A percentile compares a stretch with the other conserved stretches of the same genome.
These are phyloP conservation scores for Hylomyscus alleni DNA, from an alignment of 2,797 vertebrate species.

Conservation along the genomic window DNA sequence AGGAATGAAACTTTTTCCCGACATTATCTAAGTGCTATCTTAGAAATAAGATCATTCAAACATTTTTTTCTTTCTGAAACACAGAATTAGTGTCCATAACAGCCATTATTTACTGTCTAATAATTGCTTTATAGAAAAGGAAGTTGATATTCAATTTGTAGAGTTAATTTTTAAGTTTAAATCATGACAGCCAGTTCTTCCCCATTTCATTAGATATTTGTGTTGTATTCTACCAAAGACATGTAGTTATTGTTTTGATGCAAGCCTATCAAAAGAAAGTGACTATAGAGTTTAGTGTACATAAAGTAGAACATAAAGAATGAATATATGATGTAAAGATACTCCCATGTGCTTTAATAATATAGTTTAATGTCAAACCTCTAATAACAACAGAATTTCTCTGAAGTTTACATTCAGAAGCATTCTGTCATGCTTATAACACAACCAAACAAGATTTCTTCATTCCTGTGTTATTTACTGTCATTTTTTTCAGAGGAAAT, in stretches of 20 bases:
- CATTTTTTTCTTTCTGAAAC: not conserved
- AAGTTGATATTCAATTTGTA: not conserved
- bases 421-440: not conserved
- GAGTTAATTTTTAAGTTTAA: not conserved
- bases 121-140: not conserved
- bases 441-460: not conserved
- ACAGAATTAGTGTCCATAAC: not conserved
- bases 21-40: not conserved
- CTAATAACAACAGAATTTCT: not conserved
- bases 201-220: not conserved
- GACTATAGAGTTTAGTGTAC: not conserved
- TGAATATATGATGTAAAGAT: not conserved
- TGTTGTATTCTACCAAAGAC: too few species aligned
- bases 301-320: not conserved
- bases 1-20: not conserved
- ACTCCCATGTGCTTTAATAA: not conserved
- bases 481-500: not conserved
- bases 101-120: not conserved
- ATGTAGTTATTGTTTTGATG: not conserved
- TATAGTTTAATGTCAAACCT: not conserved
- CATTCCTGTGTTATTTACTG: not conserved
- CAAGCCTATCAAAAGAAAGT: not conserved
- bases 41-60: not conserved
- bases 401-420: not conserved
- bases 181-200: too few species aligned